A percentile compares a stretch with the other conserved stretches of the same genome.
Conservation (phyloP, 2,797 vertebrate genomes). For the Sphenodon punctatus region DNA sequence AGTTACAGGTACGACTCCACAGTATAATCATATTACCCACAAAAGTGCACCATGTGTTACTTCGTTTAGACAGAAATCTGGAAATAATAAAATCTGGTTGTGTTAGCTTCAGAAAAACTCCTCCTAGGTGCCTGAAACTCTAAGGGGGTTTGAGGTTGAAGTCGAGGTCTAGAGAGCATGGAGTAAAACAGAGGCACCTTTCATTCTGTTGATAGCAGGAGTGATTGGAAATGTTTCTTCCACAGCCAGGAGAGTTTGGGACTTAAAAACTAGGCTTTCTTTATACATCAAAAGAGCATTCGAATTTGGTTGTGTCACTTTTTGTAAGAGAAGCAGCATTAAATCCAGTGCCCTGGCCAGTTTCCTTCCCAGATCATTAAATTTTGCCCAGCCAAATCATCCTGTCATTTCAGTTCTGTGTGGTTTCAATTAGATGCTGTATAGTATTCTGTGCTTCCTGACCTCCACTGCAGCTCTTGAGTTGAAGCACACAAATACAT, state of each 20-base stretch:
- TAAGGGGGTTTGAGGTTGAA: conserved; percentile 5
- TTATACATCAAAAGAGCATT: background rate
- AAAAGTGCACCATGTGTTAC: background rate
- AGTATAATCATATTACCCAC: background rate
- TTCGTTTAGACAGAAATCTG: conserved; percentile 30
- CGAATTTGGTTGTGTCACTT: background rate
- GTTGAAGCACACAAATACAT: background rate
- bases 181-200: background rate
- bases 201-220: background rate
- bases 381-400: background rate
- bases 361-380: background rate
- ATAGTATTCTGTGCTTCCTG: background rate
- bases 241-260: background rate
- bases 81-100: conserved; percentile 20
- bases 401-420: background rate
- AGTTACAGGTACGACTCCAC: background rate
- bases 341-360: background rate
- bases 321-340: background rate
- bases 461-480: background rate
- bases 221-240: conserved; percentile 6
- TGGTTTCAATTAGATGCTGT: background rate
- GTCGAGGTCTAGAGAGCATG: background rate
- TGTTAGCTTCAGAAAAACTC: conserved; percentile 7
- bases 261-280: too few species aligned
- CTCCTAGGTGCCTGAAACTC: background rate